Conservation (phyloP, 2,888 invertebrate genomes). For the Drosophila parthenogenetica region DNA sequence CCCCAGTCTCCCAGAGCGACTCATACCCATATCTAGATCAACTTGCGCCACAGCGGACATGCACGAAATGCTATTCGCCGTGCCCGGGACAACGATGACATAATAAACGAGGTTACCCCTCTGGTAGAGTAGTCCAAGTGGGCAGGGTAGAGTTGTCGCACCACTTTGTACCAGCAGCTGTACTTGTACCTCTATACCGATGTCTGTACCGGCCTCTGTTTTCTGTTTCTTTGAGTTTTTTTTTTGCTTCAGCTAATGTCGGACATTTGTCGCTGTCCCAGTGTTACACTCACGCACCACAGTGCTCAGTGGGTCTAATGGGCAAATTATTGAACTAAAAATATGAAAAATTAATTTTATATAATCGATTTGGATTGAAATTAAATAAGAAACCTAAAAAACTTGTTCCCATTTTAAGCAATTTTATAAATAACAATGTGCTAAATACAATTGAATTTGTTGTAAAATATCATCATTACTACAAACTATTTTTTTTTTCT, state of each 20-base stretch:
- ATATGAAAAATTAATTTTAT: no score
- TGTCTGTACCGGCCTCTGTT: slow-evolving; percentile 4
- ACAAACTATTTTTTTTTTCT: no score
- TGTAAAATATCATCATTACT: no score
- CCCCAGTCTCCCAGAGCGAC: neutral
- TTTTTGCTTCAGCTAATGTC: slow-evolving; percentile 57
- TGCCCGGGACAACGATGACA: slow-evolving; percentile 54
- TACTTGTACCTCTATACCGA: slow-evolving; percentile 3
- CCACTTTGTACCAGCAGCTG: slow-evolving; percentile 34
- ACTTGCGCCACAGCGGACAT: slow-evolving; percentile 36
- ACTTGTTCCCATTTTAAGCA: no score
- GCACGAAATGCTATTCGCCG: slow-evolving; percentile 55
- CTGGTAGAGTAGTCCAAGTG: slow-evolving; percentile 13
- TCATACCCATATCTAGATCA: slow-evolving; percentile 17
- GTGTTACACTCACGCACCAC: slow-evolving; percentile 12
- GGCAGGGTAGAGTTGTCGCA: slow-evolving; percentile 30
- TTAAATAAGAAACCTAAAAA: no score
- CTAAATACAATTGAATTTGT: no score
- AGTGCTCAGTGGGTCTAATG: slow-evolving; percentile 8
- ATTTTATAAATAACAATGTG: no score
- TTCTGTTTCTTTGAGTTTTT: slow-evolving; percentile 27
- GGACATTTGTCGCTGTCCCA: slow-evolving; percentile 66
- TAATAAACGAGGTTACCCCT: slow-evolving; percentile 71
- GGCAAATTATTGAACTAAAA: neutral
- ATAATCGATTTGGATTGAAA: no score